phyloP scores from a whole-genome alignment of 2,113 vertebrate genomes.

The Onychostoma macrolepis region DNA sequence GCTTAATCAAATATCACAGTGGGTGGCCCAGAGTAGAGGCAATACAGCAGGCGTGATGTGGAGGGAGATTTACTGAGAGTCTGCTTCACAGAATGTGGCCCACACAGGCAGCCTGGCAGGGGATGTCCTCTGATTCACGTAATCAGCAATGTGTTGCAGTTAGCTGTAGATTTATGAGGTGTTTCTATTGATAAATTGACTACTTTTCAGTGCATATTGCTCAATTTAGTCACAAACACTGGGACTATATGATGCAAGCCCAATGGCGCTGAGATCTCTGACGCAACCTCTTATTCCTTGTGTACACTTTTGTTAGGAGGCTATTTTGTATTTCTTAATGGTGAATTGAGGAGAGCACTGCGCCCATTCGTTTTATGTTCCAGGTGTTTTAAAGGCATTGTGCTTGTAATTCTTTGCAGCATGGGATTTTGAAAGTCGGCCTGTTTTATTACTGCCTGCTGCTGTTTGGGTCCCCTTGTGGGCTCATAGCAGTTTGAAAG shows the following conservation, averaged over 20 bases:
- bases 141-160: not conserved
- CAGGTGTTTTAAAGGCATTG: not conserved
- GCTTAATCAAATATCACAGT: slow-evolving; percentile 38
- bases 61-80: slow-evolving; percentile 5
- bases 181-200: not conserved
- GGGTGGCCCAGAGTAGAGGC: not conserved
- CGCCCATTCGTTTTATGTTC: not conserved
- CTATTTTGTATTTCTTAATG: not conserved
- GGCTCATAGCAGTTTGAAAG: not conserved
- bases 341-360: not conserved
- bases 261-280: not conserved
- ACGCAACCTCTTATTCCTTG: not conserved
- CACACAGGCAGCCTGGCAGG: slow-evolving; percentile 22
- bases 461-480: not conserved
- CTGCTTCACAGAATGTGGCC: slow-evolving; percentile 5
- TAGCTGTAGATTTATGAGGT: slow-evolving; percentile 1
- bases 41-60: not conserved
- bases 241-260: not conserved
- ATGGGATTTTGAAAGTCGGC: not conserved
- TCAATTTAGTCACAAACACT: not conserved
- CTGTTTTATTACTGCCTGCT: not conserved
- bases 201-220: not conserved
- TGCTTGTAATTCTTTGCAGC: not conserved
- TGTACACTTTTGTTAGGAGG: not conserved
- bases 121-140: slow-evolving; percentile 1